A percentile compares a stretch with the other conserved stretches of the same genome.
These are phyloP conservation scores for Python bivittatus DNA, from an alignment of 2,113 vertebrate species.

Conservation along the genomic window DNA sequence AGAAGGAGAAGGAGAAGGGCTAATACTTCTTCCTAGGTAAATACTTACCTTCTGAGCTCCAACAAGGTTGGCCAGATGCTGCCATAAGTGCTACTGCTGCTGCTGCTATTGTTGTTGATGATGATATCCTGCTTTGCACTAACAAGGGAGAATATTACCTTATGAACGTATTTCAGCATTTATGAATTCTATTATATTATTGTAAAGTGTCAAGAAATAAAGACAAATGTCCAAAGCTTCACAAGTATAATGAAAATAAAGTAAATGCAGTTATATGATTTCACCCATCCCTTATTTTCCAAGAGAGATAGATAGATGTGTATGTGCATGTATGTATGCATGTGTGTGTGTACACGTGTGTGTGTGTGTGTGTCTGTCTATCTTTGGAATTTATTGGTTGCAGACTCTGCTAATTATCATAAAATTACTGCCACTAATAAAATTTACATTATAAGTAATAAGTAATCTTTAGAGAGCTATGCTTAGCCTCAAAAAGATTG, in stretches of 20 bases:
- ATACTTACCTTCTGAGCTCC: neutral
- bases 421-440: slow-evolving; percentile 83
- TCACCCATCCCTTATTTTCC: slow-evolving; percentile 46
- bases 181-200: slow-evolving; percentile 35
- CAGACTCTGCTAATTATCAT: slow-evolving; percentile 83
- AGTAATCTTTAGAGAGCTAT: slow-evolving; percentile 79
- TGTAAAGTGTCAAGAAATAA: slow-evolving; percentile 62
- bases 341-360: too few species aligned
- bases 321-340: too few species aligned
- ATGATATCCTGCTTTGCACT: slow-evolving; percentile 27
- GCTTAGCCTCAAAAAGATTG: slow-evolving; percentile 72
- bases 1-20: too few species aligned
- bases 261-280: slow-evolving; percentile 28
- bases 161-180: slow-evolving; percentile 45
- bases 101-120: neutral
- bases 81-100: neutral
- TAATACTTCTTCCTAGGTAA: too few species aligned
- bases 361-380: slow-evolving; percentile 44
- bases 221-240: slow-evolving; percentile 59
- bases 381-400: slow-evolving; percentile 79
- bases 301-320: slow-evolving; percentile 72
- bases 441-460: slow-evolving; percentile 85
- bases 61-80: neutral
- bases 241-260: slow-evolving; percentile 55
- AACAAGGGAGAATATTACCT: neutral